Percentiles rank a stretch among this genome's conserved stretches.
Conservation (phyloP, 2,113 vertebrate species). For the Crypturellus undulatus region DNA sequence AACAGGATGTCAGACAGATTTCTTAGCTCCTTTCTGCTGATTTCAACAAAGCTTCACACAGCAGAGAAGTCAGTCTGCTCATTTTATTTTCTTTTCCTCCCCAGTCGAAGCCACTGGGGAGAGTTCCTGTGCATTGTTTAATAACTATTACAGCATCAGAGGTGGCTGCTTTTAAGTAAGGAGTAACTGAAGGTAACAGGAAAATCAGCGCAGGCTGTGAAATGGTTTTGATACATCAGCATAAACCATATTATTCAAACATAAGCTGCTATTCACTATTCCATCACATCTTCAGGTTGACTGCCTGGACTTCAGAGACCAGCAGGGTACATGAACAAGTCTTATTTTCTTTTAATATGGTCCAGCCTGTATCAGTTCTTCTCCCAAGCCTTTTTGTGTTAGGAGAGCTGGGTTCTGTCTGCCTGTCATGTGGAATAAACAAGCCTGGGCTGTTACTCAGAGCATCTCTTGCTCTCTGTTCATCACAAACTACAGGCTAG, state of each 20-base stretch:
- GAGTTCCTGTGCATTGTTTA: not conserved
- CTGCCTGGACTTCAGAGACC: not conserved
- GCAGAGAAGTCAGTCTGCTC: conserved; percentile 44
- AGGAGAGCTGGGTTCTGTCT: not conserved
- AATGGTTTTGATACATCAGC: not conserved
- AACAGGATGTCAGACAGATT: conserved; percentile 58
- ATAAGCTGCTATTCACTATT: not conserved
- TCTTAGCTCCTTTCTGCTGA: conserved; percentile 56
- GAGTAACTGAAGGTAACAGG: not conserved
- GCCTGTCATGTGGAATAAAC: not conserved
- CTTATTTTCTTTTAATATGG: not conserved
- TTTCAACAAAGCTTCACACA: conserved; percentile 34
- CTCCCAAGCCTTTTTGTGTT: not conserved
- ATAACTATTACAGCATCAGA: not conserved
- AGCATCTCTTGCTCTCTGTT: not conserved
- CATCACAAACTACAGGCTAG: not conserved
- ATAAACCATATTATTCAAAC: not conserved
- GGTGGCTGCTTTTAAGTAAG: not conserved
- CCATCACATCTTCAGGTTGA: not conserved
- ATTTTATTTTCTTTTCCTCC: conserved; percentile 29
- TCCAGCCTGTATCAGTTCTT: not conserved
- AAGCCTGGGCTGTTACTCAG: not conserved
- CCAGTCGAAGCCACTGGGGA: not conserved
- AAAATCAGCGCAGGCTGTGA: not conserved
- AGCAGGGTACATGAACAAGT: not conserved